Base-by-base conservation (phyloP, 2,888 invertebrate genomes). In the Lasioglossum villosulum region DNA sequence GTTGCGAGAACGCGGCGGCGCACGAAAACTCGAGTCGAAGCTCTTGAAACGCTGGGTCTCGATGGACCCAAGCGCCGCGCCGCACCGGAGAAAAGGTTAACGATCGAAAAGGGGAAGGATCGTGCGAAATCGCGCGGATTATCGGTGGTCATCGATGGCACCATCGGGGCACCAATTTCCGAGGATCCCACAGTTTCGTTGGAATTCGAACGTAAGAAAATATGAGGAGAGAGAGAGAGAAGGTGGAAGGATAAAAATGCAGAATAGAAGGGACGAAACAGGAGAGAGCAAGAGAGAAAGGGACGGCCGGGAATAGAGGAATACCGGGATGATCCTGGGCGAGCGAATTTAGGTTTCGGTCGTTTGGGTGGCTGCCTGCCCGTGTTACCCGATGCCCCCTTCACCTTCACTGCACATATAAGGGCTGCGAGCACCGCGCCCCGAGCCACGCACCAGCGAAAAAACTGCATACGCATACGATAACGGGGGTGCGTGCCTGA, bases 311-410 rank as follows among this genome's bases (percentile, higher is more conserved):
- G 63, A 63, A 80, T 71, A 56, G 68, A 89, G 84, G 83, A 85
- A 79, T 70, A 71, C 48, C 75, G 56, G 86, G 84, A 89, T 76
- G 86, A 90, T 78, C 74, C 78, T 68, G 86, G 79, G 72, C 75
- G 85, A 90, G 91, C 91, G 70, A 70, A 91, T 91, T 90, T 89
- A 80, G 91, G 91, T 91, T 91, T 91, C 91, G 90, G 89, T 90
- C 91, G 91, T 91, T 91, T 91, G 90, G 90, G 89, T 90, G 92
- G 88, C 92, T 93, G 92, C 92, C 93, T 93, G 93, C 92, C 92
- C 90, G 94, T 93, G 94, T 93, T 94, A 95, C 94, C 93, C 93
- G 92, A 95, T 95, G 95, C 95, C 94, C 94, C 94, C 93, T 94
- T 94, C 94, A 94, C 94, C 94, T 94, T 94, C 93, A 92, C 93